Evolutionary conservation across 1,140 invertebrate genomes (phyloP), one percentile per base, ranked within the genome.

Genomic region (Anthonomus grandis): DNA sequence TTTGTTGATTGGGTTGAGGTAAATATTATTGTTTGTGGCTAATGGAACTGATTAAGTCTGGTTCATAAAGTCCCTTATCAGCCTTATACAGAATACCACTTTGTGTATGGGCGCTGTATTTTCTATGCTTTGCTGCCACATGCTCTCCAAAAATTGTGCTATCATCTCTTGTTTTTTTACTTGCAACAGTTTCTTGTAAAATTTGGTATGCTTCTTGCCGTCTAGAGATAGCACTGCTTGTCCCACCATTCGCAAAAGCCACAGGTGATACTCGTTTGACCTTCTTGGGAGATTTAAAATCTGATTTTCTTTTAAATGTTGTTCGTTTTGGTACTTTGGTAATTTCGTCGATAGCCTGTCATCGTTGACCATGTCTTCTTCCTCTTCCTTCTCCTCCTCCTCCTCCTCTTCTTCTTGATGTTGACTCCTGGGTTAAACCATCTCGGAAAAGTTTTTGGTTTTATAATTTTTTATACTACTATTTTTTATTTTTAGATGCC

Each of bases 401-500:
- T 49, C 46, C 19, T 18, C 23, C 37, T 34, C 46, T 27, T 49
- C 31, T 34, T 49, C 5, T 8, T 49, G 18, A 9, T n/a, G n/a
- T n/a, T n/a, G n/a, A n/a, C n/a, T n/a, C 46, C 24, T 27, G 38
- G 65, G 13, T 53, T 18, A 25, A 53, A 53, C 37, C 18, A 44
- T 53, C 22, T n/a, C n/a, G n/a, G n/a, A n/a, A n/a, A n/a, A n/a
- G n/a, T n/a, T n/a, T n/a, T n/a, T n/a, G n/a, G 21, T 71, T 5
- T 63, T 75, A 53, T 22, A 53, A 44, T 44, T 42, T 53, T 53
- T 13, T 75, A 78, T 59, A 76, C 74, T 65, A 66, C 66, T 5
- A 12, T 53, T 55, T 45, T 46, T 55, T 55, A 15, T 46, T 55
- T 55, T 27, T 36, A 55, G 52, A 55, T 55, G 41, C 52, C 52